Conservation (phyloP, 2,797 vertebrate species). For the Chrosomus eos region DNA sequence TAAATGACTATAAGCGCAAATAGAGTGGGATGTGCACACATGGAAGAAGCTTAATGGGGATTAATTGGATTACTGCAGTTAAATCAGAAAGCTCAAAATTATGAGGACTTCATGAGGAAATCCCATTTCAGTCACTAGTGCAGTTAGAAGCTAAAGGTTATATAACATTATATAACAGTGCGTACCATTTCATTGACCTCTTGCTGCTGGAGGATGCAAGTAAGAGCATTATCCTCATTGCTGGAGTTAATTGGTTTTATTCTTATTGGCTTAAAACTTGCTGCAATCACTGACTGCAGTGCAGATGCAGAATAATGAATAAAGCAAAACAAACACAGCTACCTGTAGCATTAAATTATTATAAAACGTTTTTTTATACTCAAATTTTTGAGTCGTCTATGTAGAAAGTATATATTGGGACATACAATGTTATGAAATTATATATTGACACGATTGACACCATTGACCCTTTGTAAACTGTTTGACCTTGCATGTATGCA, state of each 20-base stretch:
- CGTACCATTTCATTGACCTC: slow-evolving; percentile 53
- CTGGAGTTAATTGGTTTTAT: slow-evolving; percentile 66
- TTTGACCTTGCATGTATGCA: neutral
- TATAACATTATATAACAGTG: slow-evolving; percentile 66
- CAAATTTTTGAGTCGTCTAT: no score
- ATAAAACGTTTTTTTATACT: no score
- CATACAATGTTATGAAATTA: neutral
- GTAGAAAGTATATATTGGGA: neutral
- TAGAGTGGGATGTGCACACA: slow-evolving; percentile 27
- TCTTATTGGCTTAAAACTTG: slow-evolving; percentile 59
- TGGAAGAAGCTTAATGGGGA: slow-evolving; percentile 44
- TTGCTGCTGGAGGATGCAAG: slow-evolving; percentile 61
- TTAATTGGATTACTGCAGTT: slow-evolving; percentile 54
- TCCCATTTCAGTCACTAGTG: slow-evolving; percentile 50
- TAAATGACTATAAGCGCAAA: slow-evolving; percentile 29
- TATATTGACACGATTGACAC: neutral
- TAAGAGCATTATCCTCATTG: slow-evolving; percentile 64
- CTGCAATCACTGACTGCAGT: slow-evolving; percentile 15
- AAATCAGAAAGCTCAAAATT: slow-evolving; percentile 45
- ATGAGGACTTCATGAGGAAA: slow-evolving; percentile 34
- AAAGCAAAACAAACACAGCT: slow-evolving; percentile 9
- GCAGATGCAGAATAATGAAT: slow-evolving; percentile 27
- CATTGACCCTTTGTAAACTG: neutral
- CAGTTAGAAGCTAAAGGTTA: slow-evolving; percentile 59
- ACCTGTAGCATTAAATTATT: neutral